Base-by-base conservation (phyloP, 2,888 invertebrate species). In the Catocala fraxini region DNA sequence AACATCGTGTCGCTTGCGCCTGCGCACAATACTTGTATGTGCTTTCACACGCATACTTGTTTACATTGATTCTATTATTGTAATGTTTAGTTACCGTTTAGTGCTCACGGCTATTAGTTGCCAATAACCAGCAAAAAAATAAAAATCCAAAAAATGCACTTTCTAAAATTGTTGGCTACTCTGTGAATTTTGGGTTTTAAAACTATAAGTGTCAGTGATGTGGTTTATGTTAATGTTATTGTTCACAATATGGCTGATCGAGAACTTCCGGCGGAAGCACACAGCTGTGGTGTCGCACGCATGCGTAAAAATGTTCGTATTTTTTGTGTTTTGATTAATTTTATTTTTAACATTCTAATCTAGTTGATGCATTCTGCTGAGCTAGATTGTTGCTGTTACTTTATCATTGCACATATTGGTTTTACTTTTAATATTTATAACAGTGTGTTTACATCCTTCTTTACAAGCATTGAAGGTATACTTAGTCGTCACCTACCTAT, bases 231-330 rank as follows among this genome's bases (percentile, higher is more conserved):
- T 89, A 69, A 85, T 89, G 80, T 84, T 86, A 77, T 86, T 93
- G 86, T 87, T 90, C 86, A 77, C 92, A 83, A 84, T 93, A 88
- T 94, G 93, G 93, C 86, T 92, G 85, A 76, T 91, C 80, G 90
- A 89, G 79, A 79, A 77, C 73, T 86, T 91, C 89, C 90, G 93
- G 68, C 89, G 91, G 91, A 91, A 91, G 73, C 84, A 87, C 78
- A 73, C 83, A 79, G 71, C 82, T 75, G 79, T 77, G 69, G 85
- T 86, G 81, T 79, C 88, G 64, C 92, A 92, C 82, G 88, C 85
- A 67, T 92, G 92, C 81, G 84, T 88, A 71, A 84, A 87, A 87
- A 89, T 91, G 93, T 93, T 86, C 41, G 93, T 93, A 92, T 84
- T 57, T 71, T 76, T 69, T 65, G 42, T 68, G 46, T 51, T 63